Conservation (phyloP, 2,888 invertebrate species). For the Apamea crenata region DNA sequence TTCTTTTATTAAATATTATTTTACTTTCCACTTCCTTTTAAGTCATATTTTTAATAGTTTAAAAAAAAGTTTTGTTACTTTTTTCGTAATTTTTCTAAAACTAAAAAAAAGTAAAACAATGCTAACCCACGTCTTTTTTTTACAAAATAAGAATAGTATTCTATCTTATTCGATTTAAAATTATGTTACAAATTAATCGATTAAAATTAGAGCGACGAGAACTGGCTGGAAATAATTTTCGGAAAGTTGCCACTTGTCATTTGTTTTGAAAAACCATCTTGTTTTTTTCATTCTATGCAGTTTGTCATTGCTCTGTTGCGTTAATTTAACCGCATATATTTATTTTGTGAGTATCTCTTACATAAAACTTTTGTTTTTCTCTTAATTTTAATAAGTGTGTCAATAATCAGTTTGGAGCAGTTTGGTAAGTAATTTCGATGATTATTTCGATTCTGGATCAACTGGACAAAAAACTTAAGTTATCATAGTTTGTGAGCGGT, state of each 20-base stretch:
- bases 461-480: background rate
- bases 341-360: background rate
- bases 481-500: background rate
- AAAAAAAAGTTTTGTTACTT: background rate
- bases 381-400: conserved; percentile 18
- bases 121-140: background rate
- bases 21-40: background rate
- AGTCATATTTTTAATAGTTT: background rate
- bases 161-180: background rate
- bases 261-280: conserved; percentile 6
- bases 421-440: conserved; percentile 41
- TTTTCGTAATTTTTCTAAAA: background rate
- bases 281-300: background rate
- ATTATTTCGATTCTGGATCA: background rate
- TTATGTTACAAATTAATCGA: background rate
- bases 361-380: background rate
- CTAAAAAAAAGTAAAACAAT: background rate
- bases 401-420: conserved; percentile 19
- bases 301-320: conserved; percentile 7
- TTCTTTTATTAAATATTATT: conserved; percentile 47
- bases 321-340: background rate
- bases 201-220: background rate
- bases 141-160: background rate
- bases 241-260: conserved; percentile 18
- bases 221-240: conserved; percentile 27